These are phyloP conservation scores for Linnaemya vulpina DNA, from an alignment of 2,888 invertebrate species.

Conservation along the genomic window DNA sequence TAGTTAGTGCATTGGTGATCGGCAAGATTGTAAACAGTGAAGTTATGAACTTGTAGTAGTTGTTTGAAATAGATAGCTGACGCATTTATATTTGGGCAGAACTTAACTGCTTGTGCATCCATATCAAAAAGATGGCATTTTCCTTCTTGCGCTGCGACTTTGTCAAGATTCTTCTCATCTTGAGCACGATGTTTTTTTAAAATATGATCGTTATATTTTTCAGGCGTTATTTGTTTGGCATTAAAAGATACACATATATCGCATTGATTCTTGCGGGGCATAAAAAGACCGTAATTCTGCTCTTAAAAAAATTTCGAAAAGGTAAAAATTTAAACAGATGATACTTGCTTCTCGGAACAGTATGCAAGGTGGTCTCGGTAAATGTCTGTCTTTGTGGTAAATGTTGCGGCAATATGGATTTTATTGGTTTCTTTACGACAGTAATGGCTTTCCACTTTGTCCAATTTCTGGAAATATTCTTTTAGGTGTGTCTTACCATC, in stretches of 20 bases:
- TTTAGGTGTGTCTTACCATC: conserved; percentile 9
- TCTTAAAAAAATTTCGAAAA: conserved; percentile 11
- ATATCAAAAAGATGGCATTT: too few species aligned
- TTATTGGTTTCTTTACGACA: background rate
- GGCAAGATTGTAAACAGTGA: too few species aligned
- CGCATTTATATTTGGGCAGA: too few species aligned
- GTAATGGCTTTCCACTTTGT: conserved; percentile 3
- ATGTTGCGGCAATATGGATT: background rate
- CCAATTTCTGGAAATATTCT: conserved; percentile 17
- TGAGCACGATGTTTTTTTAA: background rate
- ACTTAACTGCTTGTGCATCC: too few species aligned
- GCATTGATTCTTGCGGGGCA: too few species aligned
- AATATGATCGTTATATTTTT: conserved; percentile 3
- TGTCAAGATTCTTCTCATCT: too few species aligned
- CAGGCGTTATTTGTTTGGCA: conserved; percentile 6
- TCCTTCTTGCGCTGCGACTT: too few species aligned
- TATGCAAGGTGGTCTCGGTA: conserved; percentile 7
- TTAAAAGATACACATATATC: too few species aligned
- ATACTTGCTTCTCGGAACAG: conserved; percentile 10
- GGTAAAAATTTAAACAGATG: conserved; percentile 8
- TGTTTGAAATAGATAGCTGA: too few species aligned
- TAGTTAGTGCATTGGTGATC: too few species aligned
- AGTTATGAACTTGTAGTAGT: too few species aligned
- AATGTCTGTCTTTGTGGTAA: too few species aligned
- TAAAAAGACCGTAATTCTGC: background rate